These are phyloP conservation scores for Garrulus glandarius DNA, from an alignment of 2,797 vertebrate species.

Conservation along the genomic window DNA sequence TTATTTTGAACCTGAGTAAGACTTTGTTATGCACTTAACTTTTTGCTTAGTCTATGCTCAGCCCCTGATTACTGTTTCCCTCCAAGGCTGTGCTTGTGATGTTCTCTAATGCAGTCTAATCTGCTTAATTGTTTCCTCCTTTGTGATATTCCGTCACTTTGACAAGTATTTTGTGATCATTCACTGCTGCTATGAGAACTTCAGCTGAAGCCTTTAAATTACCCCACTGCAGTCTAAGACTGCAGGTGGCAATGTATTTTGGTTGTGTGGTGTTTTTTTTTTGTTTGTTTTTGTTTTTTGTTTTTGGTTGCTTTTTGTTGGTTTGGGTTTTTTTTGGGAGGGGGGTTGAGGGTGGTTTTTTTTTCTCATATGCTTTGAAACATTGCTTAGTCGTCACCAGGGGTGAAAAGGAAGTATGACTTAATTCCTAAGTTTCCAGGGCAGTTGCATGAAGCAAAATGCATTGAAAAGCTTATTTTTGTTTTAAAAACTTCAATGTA, in stretches of 20 bases:
- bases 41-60: background rate
- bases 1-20: background rate
- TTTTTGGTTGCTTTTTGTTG: background rate
- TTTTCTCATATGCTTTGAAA: background rate
- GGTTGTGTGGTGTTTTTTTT: background rate
- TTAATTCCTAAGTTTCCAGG: background rate
- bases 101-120: background rate
- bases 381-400: background rate
- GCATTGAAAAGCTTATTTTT: background rate
- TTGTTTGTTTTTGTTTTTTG: background rate
- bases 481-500: background rate
- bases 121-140: background rate
- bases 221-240: background rate
- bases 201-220: background rate
- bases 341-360: background rate
- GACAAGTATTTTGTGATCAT: background rate
- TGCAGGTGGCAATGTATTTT: background rate
- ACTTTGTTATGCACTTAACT: fast-evolving
- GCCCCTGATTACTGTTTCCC: background rate
- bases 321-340: background rate
- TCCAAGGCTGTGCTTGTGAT: background rate
- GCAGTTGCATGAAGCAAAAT: background rate
- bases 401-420: background rate
- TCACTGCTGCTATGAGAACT: background rate
- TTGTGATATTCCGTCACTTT: background rate